phyloP scores from a whole-genome alignment of 2,113 vertebrate species.

The Zapus hudsonius region DNA sequence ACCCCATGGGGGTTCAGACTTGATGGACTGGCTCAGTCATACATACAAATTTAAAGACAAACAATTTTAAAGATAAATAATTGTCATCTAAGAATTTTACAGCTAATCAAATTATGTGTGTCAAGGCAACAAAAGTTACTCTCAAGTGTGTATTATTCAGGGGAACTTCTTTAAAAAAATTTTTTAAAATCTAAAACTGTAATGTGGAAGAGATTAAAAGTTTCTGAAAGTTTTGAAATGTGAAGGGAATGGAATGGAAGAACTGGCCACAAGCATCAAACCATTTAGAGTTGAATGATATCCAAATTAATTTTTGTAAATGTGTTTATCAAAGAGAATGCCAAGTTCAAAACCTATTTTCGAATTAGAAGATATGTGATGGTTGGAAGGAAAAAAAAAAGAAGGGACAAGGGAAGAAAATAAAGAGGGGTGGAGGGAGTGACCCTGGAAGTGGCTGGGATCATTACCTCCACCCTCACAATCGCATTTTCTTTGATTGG shows the following conservation, averaged over 20 bases:
- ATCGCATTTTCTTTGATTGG: background rate
- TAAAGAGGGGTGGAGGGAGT: background rate
- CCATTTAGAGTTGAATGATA: conserved; percentile 23
- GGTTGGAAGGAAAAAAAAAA: background rate
- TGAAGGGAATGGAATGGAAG: conserved; percentile 24
- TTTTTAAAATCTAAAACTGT: background rate
- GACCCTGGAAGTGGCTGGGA: background rate
- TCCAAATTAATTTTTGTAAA: conserved; percentile 38
- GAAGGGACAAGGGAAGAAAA: background rate
- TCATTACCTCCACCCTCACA: background rate
- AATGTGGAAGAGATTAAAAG: background rate
- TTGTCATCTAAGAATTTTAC: conserved; percentile 6
- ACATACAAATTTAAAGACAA: too few relatives aligned
- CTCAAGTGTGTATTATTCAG: background rate
- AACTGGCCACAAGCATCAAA: background rate
- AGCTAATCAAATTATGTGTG: background rate
- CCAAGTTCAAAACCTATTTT: conserved; percentile 47
- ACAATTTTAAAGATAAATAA: conserved; percentile 43
- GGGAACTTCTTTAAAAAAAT: background rate
- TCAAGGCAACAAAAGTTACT: background rate
- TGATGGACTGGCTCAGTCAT: rapidly evolving
- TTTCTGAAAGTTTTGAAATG: conserved; percentile 25
- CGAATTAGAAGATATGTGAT: conserved; percentile 19
- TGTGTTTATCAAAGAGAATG: conserved; percentile 27
- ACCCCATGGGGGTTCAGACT: background rate